Evolutionary conservation across 1,140 invertebrate species (phyloP).

Genomic region (Drosophila suzukii): DNA sequence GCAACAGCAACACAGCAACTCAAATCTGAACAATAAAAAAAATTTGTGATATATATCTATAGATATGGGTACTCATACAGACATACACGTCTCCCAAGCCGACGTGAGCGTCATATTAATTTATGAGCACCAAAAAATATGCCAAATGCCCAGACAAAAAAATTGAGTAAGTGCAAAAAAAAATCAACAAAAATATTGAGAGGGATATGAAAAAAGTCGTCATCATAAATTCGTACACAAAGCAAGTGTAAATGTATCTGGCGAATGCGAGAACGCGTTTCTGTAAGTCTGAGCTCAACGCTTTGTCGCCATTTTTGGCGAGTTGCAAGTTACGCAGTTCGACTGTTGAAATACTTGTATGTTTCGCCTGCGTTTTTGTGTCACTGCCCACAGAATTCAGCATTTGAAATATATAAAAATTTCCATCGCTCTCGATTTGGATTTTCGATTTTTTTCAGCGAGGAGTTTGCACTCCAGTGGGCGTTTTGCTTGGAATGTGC

Average conservation of each 20-base stretch:
- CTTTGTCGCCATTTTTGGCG: conserved; percentile 68
- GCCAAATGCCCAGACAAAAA: conserved; percentile 50
- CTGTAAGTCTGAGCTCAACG: conserved; percentile 24
- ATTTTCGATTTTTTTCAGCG: conserved; percentile 9
- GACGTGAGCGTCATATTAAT: conserved; percentile 75
- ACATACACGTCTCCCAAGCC: conserved; percentile 54
- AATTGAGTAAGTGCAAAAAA: conserved; percentile 62
- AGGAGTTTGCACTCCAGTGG: conserved; percentile 39
- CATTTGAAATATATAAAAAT: conserved; percentile 25
- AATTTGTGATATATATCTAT: conserved; percentile 54
- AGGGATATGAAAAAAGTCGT: conserved; percentile 33
- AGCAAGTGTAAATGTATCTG: conserved; percentile 36
- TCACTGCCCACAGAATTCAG: conserved; percentile 55
- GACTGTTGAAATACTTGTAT: conserved; percentile 49
- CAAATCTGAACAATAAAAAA: conserved; percentile 65
- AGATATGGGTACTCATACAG: conserved; percentile 31
- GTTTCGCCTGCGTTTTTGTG: conserved; percentile 24
- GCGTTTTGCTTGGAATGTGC: conserved; percentile 51
- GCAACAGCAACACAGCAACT: conserved; percentile 23
- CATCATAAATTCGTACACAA: conserved; percentile 59
- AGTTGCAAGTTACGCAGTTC: conserved; percentile 71
- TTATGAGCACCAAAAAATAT: conserved; percentile 59
- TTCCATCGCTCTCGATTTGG: conserved; percentile 39
- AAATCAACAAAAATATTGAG: conserved; percentile 7
- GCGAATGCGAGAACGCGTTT: conserved; percentile 32